Evolutionary conservation across 2,888 invertebrate genomes (phyloP), one percentile per base, ranked within the genome.

Genomic region (Argynnis bischoffii): DNA sequence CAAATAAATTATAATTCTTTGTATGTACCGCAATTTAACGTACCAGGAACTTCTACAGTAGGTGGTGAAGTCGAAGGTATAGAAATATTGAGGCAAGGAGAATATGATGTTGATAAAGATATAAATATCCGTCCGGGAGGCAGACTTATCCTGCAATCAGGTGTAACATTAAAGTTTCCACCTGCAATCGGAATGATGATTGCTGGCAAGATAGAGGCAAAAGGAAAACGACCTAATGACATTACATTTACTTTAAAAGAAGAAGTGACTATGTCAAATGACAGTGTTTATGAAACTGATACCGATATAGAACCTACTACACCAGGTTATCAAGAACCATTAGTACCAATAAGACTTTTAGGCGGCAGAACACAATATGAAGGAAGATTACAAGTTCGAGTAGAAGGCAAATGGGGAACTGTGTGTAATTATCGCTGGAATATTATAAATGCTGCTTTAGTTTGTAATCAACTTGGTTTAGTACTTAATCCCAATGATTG

Each of bases 391-490:
- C 97, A 98, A 92, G 95, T 99, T 0, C 94, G 95, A 78, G 92
- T 99, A 11, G 95, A 96, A 69, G 96, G 96, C 0, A 95, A 95
- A 82, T 99, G 99, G 99, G 99, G 99, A 48, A 99, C 99, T 0
- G 97, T 99, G 0, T 99, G 99, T 83, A 97, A 97, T 87, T 98
- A 99, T 82, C 97, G 97, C 56, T 99, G 99, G 99, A 98, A 96
- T 55, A 95, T 97, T 21, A 93, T 95, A 55, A 96, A 98, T 81
- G 98, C 99, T 0, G 97, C 98, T 0, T 89, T 99, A 59, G 98
- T 97, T 1, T 99, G 99, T 80, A 97, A 99, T 86, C 99, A 99
- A 87, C 89, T 99, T 72, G 99, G 99, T 0, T 93, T 98, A 71
- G 97, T 97, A 0, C 93, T 99, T 16, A 98, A 99, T 86, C 98